phyloP scores from a whole-genome alignment of 2,113 vertebrate species.

The Perca flavescens region DNA sequence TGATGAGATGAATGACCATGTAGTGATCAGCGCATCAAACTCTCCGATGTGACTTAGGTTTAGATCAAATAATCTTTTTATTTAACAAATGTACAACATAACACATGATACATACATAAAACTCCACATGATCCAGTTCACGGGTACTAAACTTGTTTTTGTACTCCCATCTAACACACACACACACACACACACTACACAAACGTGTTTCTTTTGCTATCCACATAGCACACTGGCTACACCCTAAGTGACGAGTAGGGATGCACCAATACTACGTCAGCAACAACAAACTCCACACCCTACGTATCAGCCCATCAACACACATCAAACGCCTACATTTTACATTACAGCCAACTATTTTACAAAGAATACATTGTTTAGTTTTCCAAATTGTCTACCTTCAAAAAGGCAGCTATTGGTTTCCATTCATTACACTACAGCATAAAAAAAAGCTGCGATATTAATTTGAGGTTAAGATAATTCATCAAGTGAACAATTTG shows the following conservation, averaged over 20 bases:
- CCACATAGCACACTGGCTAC: slow-evolving; percentile 41
- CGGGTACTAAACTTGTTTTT: slow-evolving; percentile 60
- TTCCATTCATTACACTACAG: not conserved
- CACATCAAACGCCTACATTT: not conserved
- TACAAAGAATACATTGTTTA: not conserved
- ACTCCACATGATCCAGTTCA: slow-evolving; percentile 55
- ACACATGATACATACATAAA: slow-evolving; percentile 63
- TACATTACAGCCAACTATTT: not conserved
- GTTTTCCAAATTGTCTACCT: not conserved
- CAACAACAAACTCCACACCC: slow-evolving; percentile 9
- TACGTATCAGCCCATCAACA: slow-evolving; percentile 24
- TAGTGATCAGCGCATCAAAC: not conserved
- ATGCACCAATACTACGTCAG: slow-evolving; percentile 39
- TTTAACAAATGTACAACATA: slow-evolving; percentile 83
- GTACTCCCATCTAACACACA: slow-evolving; percentile 42
- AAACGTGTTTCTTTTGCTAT: slow-evolving; percentile 35
- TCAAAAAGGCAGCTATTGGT: not conserved
- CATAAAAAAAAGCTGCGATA: not conserved
- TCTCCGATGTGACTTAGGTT: not conserved
- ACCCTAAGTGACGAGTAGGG: slow-evolving; percentile 23
- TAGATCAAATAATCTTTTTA: slow-evolving; percentile 74
- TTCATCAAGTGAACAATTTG: not conserved
- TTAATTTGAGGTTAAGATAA: not conserved
- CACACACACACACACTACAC: slow-evolving; percentile 33
- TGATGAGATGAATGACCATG: not conserved